Base-by-base conservation (phyloP, 1,140 invertebrate species). In the Danaus melanippus region DNA sequence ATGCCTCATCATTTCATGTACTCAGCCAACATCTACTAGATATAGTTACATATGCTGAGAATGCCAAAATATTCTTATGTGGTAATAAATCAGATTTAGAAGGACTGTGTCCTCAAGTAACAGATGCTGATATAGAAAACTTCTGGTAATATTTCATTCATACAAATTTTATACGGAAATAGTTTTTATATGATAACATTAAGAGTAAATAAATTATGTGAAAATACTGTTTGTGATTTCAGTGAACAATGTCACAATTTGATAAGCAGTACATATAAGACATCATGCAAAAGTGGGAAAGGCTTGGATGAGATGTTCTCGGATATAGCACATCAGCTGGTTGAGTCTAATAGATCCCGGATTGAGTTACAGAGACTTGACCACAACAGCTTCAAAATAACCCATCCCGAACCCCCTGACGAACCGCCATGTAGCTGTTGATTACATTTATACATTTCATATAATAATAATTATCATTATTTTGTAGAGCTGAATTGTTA, bases 201-300 rank as follows among this genome's bases (percentile, higher is more conserved):
- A 32, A 32, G 21, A 32, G 6, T 32, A 32, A 3, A 32, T 7
- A 0, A 32, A 32, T 32, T 32, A 32, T 32, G 21, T 32, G 21
- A 32, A 32, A 32, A 32, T 8, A 5, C 6, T 7, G 2, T 5
- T 32, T 32, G 21, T 32, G 0, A 32, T 90, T 91, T 57, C 78
- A 94, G 93, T 84, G 94, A 96, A 82, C 95, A 97, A 79, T 97
- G 96, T 79, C 95, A 96, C 71, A 96, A 95, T 75, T 87, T 97
- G 46, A 93, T 98, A 58, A 95, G 92, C 74, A 93, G 92, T 50
- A 93, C 93, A 21, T 98, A 96, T 76, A 95, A 95, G 79, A 96
- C 95, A 11, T 97, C 95, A 12, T 97, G 96, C 72, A 97, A 96
- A 87, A 95, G 92, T 55, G 94, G 94, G 3, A 91, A 92, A 74